Evolutionary conservation across 2,888 invertebrate species (phyloP).

Genomic region (Onthophagus sagittarius): DNA sequence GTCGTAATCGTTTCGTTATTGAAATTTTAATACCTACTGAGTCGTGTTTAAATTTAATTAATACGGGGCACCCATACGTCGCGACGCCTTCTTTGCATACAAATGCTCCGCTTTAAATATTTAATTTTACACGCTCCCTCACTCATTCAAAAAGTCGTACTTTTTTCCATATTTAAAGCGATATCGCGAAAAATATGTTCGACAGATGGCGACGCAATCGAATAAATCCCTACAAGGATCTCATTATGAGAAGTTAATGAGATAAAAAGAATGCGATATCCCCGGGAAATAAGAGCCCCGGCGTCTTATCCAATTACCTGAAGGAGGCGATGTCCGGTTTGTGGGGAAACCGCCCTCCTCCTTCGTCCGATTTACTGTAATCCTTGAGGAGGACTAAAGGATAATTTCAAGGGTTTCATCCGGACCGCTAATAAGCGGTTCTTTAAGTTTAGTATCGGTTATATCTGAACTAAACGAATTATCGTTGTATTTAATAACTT

Average conservation of each 20-base stretch:
- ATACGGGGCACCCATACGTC: conserved; percentile 31
- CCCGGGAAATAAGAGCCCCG: not conserved
- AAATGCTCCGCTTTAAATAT: not conserved
- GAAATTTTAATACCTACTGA: conserved; percentile 37
- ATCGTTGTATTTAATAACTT: not conserved
- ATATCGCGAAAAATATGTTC: not conserved
- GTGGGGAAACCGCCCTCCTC: conserved; percentile 17
- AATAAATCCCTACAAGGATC: conserved; percentile 24
- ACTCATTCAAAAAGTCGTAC: not conserved
- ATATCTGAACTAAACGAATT: not conserved
- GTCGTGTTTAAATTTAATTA: conserved; percentile 37
- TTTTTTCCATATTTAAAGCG: not conserved
- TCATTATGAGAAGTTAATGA: conserved; percentile 32
- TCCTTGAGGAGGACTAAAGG: conserved; percentile 2
- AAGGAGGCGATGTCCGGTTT: conserved; percentile 9
- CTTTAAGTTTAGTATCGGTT: not conserved
- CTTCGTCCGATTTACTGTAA: conserved; percentile 11
- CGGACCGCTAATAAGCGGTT: conserved; percentile 4
- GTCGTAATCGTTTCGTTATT: conserved; percentile 35
- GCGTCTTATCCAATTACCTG: not conserved
- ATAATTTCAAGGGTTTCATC: not conserved
- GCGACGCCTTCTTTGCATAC: conserved; percentile 3
- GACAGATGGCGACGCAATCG: conserved; percentile 17
- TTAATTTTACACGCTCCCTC: not conserved
- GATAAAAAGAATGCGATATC: conserved; percentile 25